Conservation (phyloP, 2,113 vertebrate species). For the Ceuthmochares aereus region DNA sequence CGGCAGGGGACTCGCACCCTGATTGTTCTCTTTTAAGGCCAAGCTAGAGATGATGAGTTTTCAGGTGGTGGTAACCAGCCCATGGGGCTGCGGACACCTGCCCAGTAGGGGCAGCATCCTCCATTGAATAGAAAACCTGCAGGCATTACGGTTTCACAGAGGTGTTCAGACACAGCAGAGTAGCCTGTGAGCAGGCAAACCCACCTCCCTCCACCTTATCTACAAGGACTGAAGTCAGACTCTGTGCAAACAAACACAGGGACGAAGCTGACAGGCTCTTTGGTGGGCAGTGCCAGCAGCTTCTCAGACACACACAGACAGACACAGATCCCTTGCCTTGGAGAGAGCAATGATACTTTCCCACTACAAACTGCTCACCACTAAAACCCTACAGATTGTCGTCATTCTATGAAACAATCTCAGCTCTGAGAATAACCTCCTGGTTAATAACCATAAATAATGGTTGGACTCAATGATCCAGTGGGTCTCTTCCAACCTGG, state of each 20-base stretch:
- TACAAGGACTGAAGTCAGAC: not conserved
- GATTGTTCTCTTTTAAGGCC: not conserved
- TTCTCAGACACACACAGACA: not conserved
- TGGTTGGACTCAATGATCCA: too few relatives aligned
- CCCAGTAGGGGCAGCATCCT: not conserved
- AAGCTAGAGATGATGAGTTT: not conserved
- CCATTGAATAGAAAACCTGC: not conserved
- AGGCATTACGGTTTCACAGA: not conserved
- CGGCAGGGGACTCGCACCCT: not conserved
- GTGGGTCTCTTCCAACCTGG: too few relatives aligned
- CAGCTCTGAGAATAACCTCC: not conserved
- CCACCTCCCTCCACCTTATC: not conserved
- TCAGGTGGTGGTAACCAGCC: not conserved
- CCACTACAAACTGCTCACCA: not conserved
- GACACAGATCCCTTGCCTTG: not conserved
- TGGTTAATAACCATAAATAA: too few relatives aligned
- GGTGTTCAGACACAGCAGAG: not conserved
- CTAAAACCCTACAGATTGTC: not conserved
- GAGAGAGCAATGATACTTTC: not conserved
- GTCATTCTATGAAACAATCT: not conserved
- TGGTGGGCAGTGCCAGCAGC: not conserved
- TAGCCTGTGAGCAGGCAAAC: not conserved
- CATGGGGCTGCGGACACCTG: not conserved
- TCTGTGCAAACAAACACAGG: not conserved
- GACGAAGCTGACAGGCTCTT: not conserved